phyloP scores from a whole-genome alignment of 2,113 vertebrate genomes.

The Pollachius pollachius region DNA sequence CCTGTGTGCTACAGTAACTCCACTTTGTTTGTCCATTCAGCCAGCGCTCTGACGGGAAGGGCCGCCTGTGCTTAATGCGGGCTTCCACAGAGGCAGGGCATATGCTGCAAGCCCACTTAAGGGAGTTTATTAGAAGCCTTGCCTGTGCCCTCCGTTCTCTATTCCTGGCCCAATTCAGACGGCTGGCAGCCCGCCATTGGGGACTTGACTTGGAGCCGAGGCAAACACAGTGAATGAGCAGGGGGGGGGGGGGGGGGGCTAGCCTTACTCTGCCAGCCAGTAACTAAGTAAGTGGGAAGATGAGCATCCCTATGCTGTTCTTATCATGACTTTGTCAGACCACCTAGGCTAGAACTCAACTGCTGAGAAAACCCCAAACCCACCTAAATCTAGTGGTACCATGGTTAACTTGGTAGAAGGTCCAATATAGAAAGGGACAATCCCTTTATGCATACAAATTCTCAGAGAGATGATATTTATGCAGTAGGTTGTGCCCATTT shows the following conservation, averaged over 20 bases:
- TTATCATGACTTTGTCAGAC: slow-evolving; percentile 56
- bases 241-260: slow-evolving; percentile 6
- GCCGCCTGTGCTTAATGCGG: slow-evolving; percentile 39
- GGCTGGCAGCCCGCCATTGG: slow-evolving; percentile 38
- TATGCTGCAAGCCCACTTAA: slow-evolving; percentile 50
- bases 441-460: too few relatives aligned
- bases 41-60: slow-evolving; percentile 25
- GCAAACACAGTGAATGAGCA: slow-evolving; percentile 34
- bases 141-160: slow-evolving; percentile 52
- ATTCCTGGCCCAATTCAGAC: slow-evolving; percentile 54
- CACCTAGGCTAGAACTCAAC: slow-evolving; percentile 21
- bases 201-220: slow-evolving; percentile 23
- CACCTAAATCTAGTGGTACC: too few relatives aligned
- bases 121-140: slow-evolving; percentile 52
- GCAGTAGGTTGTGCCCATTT: too few relatives aligned
- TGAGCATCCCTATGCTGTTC: slow-evolving; percentile 38
- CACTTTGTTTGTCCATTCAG: slow-evolving; percentile 38
- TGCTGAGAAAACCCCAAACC: too few relatives aligned
- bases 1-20: slow-evolving; percentile 20
- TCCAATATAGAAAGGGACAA: too few relatives aligned
- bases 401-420: too few relatives aligned
- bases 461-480: too few relatives aligned
- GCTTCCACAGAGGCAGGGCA: slow-evolving; percentile 23
- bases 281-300: slow-evolving; percentile 38
- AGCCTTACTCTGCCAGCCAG: slow-evolving; percentile 38